Conservation (phyloP, 2,113 vertebrate species). For the Syngnathus scovelli region DNA sequence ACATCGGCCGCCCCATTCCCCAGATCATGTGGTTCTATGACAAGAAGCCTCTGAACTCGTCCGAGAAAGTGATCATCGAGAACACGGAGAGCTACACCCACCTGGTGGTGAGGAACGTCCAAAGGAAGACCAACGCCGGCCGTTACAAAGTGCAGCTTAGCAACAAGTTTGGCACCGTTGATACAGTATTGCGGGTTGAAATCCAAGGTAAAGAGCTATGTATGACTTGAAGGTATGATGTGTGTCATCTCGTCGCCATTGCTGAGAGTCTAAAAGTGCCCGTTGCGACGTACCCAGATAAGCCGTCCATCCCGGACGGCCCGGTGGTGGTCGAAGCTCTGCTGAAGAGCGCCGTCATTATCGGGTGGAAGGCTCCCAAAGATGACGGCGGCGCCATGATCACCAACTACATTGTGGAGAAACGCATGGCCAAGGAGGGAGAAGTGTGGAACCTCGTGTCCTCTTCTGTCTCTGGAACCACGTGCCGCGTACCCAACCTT, state of each 20-base stretch:
- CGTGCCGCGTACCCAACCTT: conserved; percentile 88
- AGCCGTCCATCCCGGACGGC: conserved; percentile 86
- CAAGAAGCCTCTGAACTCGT: conserved; percentile 88
- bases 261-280: not conserved
- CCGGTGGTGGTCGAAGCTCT: conserved; percentile 89
- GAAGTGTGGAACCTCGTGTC: conserved; percentile 92
- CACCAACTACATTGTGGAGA: conserved; percentile 96
- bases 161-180: conserved; percentile 86
- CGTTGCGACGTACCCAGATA: conserved; percentile 72
- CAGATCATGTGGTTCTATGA: conserved; percentile 96
- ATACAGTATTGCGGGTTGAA: conserved; percentile 85
- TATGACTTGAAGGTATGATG: not conserved
- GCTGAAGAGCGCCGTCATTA: conserved; percentile 88
- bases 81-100: conserved; percentile 96
- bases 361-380: conserved; percentile 91
- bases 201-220: conserved; percentile 84
- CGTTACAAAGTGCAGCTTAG: conserved; percentile 97
- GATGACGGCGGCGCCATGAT: conserved; percentile 93
- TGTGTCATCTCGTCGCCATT: not conserved
- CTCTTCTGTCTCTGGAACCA: conserved; percentile 86
- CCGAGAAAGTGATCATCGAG: conserved; percentile 87
- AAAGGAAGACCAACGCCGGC: conserved; percentile 88
- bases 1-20: conserved; percentile 95
- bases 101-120: conserved; percentile 91
- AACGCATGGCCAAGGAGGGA: conserved; percentile 93